Conservation (phyloP, 2,113 vertebrate genomes). For the Corythaeola cristata region DNA sequence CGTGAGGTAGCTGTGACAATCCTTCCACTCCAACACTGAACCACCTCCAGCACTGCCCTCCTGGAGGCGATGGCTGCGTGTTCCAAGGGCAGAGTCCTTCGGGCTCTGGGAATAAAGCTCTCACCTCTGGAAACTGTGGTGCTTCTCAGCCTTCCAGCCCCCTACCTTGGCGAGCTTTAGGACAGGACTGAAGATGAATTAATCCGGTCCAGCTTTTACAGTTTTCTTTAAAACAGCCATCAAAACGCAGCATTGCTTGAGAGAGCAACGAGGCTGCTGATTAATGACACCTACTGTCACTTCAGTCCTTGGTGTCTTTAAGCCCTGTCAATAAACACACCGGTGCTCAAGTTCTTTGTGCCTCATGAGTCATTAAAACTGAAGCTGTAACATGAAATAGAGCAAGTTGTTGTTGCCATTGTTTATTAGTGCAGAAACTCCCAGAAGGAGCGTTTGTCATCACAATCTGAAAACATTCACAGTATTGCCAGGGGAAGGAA, state of each 20-base stretch:
- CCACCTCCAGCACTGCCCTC: background rate
- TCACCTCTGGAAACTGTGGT: background rate
- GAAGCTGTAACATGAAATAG: background rate
- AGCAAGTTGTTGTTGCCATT: background rate
- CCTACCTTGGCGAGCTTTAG: background rate
- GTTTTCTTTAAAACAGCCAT: background rate
- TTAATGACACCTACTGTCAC: background rate
- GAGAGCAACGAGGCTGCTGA: background rate
- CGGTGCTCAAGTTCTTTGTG: background rate
- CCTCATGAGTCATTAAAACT: background rate
- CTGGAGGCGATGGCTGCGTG: background rate
- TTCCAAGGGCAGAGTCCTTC: background rate
- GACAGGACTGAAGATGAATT: background rate
- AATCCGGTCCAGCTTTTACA: background rate
- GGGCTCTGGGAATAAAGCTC: background rate
- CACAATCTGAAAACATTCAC: background rate
- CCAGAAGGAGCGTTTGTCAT: background rate
- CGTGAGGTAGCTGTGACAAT: background rate
- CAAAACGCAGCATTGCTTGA: background rate
- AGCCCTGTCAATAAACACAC: background rate
- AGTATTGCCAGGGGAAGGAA: background rate
- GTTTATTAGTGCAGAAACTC: constrained; percentile 23
- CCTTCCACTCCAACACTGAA: background rate
- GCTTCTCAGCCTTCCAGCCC: background rate
- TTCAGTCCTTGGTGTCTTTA: background rate